Base-by-base conservation (phyloP, 2,888 invertebrate species). In the Drosophila prostipennis region DNA sequence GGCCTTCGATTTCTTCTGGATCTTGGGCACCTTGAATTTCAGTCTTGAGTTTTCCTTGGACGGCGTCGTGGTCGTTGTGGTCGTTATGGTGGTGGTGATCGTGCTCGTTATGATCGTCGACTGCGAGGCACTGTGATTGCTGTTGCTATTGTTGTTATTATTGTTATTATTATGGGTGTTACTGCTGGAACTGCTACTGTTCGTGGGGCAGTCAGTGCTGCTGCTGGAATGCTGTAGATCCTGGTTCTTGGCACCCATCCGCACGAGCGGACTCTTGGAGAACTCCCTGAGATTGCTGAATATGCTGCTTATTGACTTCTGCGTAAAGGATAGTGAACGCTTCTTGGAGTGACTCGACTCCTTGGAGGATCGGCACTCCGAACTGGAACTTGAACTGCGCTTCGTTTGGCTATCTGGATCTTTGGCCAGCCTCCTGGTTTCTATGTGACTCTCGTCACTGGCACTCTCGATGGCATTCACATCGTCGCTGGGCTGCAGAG, bases 241-340 rank as follows among this genome's bases (percentile, higher is more conserved):
- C 73, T 55, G 39, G 42, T 53, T 79, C 34, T 76, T 88, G 16
- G 26, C 26, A 6, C 74, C 74, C 48, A 79, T 83, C 11, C 89
- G 84, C 1, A 80, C 70, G 16, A 89, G 49, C 0, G 91, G 90
- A 74, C 89, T 91, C 49, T 84, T 90, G 13, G 92, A 89, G 74
- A 92, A 92, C 63, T 92, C 92, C 67, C 89, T 90, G 23, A 92
- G 89, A 58, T 91, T 91, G 52, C 82, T 90, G 2, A 92, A 69
- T 6, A 92, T 87, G 14, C 85, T 83, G 56, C 90, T 92, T 10
- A 92, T 89, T 16, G 91, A 91, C 60, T 91, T 91, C 59, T 92
- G 91, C 23, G 91, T 91, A 56, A 92, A 92, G 4, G 92, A 92
- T 8, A 90, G 77, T 0, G 92, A 92, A 23, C 92, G 88, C 54